Evolutionary conservation across 1,140 invertebrate genomes (phyloP), one percentile per base, ranked within the genome.

Genomic region (Drosophila saltans): DNA sequence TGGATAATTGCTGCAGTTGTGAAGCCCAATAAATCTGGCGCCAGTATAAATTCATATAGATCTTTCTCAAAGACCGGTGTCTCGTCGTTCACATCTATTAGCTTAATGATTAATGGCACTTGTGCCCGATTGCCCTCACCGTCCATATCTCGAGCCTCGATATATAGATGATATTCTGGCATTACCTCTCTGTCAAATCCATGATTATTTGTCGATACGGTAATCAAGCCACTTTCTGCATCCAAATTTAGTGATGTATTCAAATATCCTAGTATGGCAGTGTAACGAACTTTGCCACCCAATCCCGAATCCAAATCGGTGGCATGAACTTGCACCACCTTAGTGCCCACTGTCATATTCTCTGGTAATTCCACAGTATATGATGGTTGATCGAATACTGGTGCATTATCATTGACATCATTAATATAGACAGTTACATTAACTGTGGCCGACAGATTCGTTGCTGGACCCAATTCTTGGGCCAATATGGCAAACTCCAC

Each of bases 331-430:
- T 96, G 95, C 6, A 95, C 88, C 1, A 98, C 95, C 72, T 94
- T 95, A 0, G 96, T 96, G 10, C 96, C 96, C 16, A 94, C 93
- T 11, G 95, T 95, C 24, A 96, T 94, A 89, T 98, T 97, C 93
- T 98, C 97, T 0, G 94, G 94, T 28, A 98, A 80, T 33, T 95
- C 95, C 0, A 95, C 96, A 52, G 95, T 93, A 84, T 98, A 99
- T 0, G 94, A 92, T 11, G 94, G 86, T 72, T 96, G 93, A 7
- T 94, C 92, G 91, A 99, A 99, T 59, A 95, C 93, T 0, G 98
- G 98, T 3, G 95, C 93, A 92, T 98, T 98, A 86, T 99, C 98
- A 88, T 99, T 99, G 2, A 97, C 94, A 91, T 99, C 98, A 66
- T 96, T 94, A 16, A 99, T 92, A 81, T 96, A 95, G 1, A 98